Conservation (phyloP, 2,113 vertebrate genomes). For the Macquaria ambigua region DNA sequence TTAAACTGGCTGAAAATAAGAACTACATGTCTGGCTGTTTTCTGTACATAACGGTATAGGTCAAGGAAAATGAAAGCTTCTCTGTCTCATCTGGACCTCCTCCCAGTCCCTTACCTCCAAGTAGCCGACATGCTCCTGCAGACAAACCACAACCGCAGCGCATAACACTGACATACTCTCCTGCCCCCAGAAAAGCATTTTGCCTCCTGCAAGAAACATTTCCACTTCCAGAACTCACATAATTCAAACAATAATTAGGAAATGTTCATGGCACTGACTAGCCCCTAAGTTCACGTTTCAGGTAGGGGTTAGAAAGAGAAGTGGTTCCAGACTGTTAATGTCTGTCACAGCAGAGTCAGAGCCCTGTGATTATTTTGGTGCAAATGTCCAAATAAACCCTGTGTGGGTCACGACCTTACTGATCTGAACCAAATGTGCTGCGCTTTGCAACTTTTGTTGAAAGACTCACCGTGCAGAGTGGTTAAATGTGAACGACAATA, state of each 20-base stretch:
- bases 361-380: slow-evolving; percentile 76
- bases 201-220: slow-evolving; percentile 44
- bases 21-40: slow-evolving; percentile 59
- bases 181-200: slow-evolving; percentile 43
- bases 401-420: slow-evolving; percentile 72
- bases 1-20: slow-evolving; percentile 66
- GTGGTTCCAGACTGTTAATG: slow-evolving; percentile 78
- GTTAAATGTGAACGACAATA: slow-evolving; percentile 33
- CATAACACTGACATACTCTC: slow-evolving; percentile 37
- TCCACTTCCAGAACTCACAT: slow-evolving; percentile 54
- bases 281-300: slow-evolving; percentile 43
- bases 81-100: slow-evolving; percentile 67
- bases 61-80: slow-evolving; percentile 52
- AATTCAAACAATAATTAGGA: slow-evolving; percentile 71
- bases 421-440: slow-evolving; percentile 82
- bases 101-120: slow-evolving; percentile 69
- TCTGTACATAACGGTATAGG: slow-evolving; percentile 50
- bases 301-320: slow-evolving; percentile 60
- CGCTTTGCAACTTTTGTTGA: slow-evolving; percentile 65
- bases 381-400: slow-evolving; percentile 80
- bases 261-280: slow-evolving; percentile 43
- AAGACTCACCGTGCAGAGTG: slow-evolving; percentile 42
- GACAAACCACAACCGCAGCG: slow-evolving; percentile 52
- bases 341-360: slow-evolving; percentile 66
- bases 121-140: slow-evolving; percentile 48